Evolutionary conservation across 2,113 vertebrate genomes (phyloP).

Genomic region (Gymnocephalus cernua): DNA sequence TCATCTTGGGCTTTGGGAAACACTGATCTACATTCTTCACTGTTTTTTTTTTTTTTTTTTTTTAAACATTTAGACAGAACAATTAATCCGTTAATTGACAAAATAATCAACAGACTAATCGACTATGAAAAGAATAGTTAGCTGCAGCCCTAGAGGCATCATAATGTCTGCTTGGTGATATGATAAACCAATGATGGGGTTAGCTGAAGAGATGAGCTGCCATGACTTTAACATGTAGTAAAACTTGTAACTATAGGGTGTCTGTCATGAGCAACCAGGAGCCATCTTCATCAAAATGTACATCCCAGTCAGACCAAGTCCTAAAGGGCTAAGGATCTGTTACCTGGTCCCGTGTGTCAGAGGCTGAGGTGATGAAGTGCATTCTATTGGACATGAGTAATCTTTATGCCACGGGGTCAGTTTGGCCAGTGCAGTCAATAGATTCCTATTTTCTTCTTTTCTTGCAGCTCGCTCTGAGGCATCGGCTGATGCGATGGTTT

Average conservation of each 20-base stretch:
- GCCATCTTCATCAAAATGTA: constrained; percentile 38
- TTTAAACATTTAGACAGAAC: too few species aligned
- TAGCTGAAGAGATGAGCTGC: not conserved
- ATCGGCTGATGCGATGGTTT: constrained; percentile 45
- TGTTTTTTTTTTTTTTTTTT: too few species aligned
- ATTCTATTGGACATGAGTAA: constrained; percentile 13
- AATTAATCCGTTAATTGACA: too few species aligned
- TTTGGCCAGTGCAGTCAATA: constrained; percentile 49
- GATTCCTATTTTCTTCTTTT: constrained; percentile 37
- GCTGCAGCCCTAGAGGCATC: not conserved
- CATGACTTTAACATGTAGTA: constrained; percentile 5
- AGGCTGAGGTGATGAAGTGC: constrained; percentile 52
- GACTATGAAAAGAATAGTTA: too few species aligned
- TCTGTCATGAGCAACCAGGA: not conserved
- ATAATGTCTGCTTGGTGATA: not conserved
- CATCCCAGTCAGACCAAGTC: constrained; percentile 25
- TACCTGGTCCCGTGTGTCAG: constrained; percentile 27
- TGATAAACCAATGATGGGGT: not conserved
- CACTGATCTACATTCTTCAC: too few species aligned
- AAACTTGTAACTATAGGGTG: not conserved
- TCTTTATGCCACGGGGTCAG: constrained; percentile 47
- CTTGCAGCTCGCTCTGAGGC: constrained; percentile 34
- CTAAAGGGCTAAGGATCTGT: constrained; percentile 22
- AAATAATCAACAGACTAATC: too few species aligned
- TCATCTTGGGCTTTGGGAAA: too few species aligned